Percentiles rank a stretch among this genome's conserved stretches.
These are phyloP conservation scores for Ophonus ardosiacus DNA, from an alignment of 2,888 invertebrate species.

Conservation along the genomic window DNA sequence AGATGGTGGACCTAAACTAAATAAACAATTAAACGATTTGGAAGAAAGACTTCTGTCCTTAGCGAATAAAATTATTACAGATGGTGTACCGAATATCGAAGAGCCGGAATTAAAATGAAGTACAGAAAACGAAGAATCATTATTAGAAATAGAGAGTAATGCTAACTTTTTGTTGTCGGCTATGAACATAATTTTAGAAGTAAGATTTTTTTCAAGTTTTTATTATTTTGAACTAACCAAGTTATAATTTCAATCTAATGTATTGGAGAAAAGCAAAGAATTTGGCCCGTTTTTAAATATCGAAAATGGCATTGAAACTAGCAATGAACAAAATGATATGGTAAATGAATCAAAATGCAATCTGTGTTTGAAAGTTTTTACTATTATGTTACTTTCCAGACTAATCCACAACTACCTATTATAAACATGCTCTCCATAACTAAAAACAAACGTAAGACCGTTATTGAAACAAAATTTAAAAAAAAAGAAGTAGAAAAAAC, in stretches of 20 bases:
- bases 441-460: too few relatives aligned
- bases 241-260: too few relatives aligned
- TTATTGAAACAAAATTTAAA: too few relatives aligned
- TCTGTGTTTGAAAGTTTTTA: background rate
- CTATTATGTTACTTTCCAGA: too few relatives aligned
- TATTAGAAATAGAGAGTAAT: background rate
- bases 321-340: background rate
- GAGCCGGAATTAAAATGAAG: background rate
- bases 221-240: too few relatives aligned
- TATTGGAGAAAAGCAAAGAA: background rate
- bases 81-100: background rate
- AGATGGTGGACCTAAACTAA: background rate
- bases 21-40: background rate
- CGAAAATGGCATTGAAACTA: background rate
- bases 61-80: too few relatives aligned
- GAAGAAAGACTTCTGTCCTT: background rate
- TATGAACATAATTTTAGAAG: too few relatives aligned
- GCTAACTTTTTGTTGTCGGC: background rate
- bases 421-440: too few relatives aligned
- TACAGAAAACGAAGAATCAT: background rate
- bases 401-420: too few relatives aligned
- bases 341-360: too few relatives aligned
- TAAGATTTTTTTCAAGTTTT: too few relatives aligned
- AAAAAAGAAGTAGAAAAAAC: too few relatives aligned
- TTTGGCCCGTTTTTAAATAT: background rate